Evolutionary conservation across 1,140 invertebrate genomes (phyloP), one percentile per base, ranked within the genome.

Genomic region (Trissolcus basalis): DNA sequence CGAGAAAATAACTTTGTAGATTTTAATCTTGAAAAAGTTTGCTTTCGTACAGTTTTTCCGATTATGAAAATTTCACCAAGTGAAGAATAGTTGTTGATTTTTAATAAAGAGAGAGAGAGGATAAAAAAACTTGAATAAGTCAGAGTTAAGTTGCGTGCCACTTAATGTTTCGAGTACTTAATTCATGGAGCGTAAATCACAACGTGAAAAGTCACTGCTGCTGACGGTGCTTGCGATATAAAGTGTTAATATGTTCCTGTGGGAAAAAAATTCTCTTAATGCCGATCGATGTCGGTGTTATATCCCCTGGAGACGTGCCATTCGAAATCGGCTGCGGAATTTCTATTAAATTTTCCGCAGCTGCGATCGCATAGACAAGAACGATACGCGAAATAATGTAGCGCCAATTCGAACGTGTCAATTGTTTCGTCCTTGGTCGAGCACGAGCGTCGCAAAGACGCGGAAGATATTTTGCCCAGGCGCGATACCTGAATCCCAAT

Each of bases 221-320:
- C 73, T 61, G 67, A 70, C 61, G 61, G 39, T 60, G 44, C 50
- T 16, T 41, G 43, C 53, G 47, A 59, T 61, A 67, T 71, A 71
- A 71, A 71, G 74, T 56, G 56, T 63, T 77, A 71, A 76, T 70
- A 61, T 68, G 60, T 59, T 58, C 55, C 73, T 45, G 60, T 32
- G 19, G 19, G 45, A 71, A 77, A 71, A 50, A 77, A 77, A 71
- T 67, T 70, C 73, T 55, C 67, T 67, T 70, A 13, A 55, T 27
- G 39, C 16, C 73, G 73, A 76, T 76, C 73, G 73, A 76, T 76
- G 67, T 55, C 33, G 54, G 67, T 60, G 27, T 77, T 77, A 68
- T 71, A 67, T 63, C 71, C 67, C 33, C 49, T 15, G 44, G 54
- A 65, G 61, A 65, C 56, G 55, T 32, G 53, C 15, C 9, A 54